Percentiles rank a stretch among this genome's conserved stretches.
These are phyloP conservation scores for Sialia sialis DNA, from an alignment of 2,113 vertebrate genomes.

Conservation along the genomic window DNA sequence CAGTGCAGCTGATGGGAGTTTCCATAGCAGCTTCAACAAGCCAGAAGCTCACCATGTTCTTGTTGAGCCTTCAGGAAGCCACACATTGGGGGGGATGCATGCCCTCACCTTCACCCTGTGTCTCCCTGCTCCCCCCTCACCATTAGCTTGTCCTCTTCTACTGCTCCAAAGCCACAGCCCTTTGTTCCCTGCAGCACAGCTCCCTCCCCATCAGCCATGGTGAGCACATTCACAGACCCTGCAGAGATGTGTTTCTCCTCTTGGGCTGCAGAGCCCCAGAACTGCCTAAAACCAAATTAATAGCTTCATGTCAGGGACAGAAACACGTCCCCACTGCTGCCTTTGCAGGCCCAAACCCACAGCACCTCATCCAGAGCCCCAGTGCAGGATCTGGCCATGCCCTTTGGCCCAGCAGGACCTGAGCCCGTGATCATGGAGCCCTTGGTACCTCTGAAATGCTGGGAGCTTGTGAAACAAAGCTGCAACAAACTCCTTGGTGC, in stretches of 20 bases:
- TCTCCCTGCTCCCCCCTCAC: not conserved
- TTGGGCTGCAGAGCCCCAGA: not conserved
- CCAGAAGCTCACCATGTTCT: not conserved
- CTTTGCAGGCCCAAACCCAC: not conserved
- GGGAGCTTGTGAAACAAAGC: slow-evolving; percentile 15
- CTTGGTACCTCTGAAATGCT: slow-evolving; percentile 23
- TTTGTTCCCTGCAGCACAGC: not conserved
- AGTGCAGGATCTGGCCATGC: not conserved
- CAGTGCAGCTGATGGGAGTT: not conserved
- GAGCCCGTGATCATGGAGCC: not conserved
- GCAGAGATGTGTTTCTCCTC: not conserved
- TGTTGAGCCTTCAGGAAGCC: not conserved
- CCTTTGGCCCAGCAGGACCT: not conserved
- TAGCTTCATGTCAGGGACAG: not conserved
- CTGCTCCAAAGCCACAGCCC: not conserved
- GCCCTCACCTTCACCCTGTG: not conserved
- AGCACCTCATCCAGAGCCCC: not conserved
- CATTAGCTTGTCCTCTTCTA: not conserved
- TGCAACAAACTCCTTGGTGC: not conserved
- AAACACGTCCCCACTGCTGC: not conserved
- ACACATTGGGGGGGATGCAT: rapidly evolving
- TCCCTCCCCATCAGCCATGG: not conserved
- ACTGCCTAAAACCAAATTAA: not conserved
- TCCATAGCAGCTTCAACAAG: not conserved
- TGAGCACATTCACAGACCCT: not conserved